phyloP scores from a whole-genome alignment of 1,140 invertebrate genomes.

The Drosophila fuyamai region DNA sequence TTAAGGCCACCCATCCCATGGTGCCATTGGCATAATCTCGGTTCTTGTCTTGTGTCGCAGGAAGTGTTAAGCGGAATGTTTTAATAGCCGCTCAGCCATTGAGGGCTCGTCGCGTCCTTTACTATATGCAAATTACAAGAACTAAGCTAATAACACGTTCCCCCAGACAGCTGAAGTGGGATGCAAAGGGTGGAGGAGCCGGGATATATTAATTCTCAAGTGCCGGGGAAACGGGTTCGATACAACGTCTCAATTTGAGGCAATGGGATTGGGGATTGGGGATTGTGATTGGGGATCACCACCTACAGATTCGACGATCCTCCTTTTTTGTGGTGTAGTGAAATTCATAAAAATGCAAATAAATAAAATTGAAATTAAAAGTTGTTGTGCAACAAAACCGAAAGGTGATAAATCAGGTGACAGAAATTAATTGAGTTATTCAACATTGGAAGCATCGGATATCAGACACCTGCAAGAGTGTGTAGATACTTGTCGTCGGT shows the following conservation, averaged over 20 bases:
- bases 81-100: constrained; percentile 65
- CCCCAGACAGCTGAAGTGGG: constrained; percentile 38
- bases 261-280: constrained; percentile 7
- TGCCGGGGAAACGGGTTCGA: constrained; percentile 47
- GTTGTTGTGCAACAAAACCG: constrained; percentile 49
- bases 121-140: constrained; percentile 78
- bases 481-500: constrained; percentile 70
- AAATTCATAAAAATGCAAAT: constrained; percentile 72
- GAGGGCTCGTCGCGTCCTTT: constrained; percentile 45
- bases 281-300: constrained; percentile 33
- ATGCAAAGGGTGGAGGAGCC: constrained; percentile 35
- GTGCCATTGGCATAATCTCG: constrained; percentile 25
- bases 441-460: constrained; percentile 65
- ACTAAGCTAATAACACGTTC: constrained; percentile 77
- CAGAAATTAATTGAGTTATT: constrained; percentile 85
- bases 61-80: constrained; percentile 82
- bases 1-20: constrained; percentile 6
- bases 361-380: constrained; percentile 84
- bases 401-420: constrained; percentile 84
- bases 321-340: constrained; percentile 32
- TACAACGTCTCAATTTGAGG: constrained; percentile 67
- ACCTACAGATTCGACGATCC: constrained; percentile 58
- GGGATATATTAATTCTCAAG: constrained; percentile 72
- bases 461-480: constrained; percentile 52
- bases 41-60: constrained; percentile 65